Evolutionary conservation across 2,888 invertebrate species (phyloP).

Genomic region (Heliconius aoede): DNA sequence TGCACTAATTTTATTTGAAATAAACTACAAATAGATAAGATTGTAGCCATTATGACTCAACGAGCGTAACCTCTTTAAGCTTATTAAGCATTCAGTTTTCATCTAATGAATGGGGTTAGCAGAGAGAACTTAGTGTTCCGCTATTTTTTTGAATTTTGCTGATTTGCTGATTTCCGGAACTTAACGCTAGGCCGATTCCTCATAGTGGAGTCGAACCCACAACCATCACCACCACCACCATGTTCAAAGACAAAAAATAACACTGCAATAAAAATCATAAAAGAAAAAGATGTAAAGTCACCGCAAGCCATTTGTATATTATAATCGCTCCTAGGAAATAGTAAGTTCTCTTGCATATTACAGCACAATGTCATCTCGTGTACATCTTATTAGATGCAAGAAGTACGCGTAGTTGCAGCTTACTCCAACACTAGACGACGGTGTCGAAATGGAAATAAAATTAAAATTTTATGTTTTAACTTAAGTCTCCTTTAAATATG

Average conservation of each 20-base stretch:
- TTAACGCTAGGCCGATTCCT: no score
- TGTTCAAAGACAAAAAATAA: background rate
- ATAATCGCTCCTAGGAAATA: slow-evolving; percentile 17
- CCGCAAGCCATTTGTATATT: background rate
- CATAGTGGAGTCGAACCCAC: no score
- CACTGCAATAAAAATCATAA: background rate
- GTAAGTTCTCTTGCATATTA: slow-evolving; percentile 1
- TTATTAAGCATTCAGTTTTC: no score
- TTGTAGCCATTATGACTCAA: no score
- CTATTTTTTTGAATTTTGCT: no score
- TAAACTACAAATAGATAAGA: no score
- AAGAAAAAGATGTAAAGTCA: background rate
- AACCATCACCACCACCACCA: no score
- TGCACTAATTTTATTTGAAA: no score
- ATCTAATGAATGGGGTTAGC: no score
- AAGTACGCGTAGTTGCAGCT: slow-evolving; percentile 9
- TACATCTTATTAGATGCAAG: slow-evolving; percentile 16
- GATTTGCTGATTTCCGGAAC: no score
- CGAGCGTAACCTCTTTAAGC: no score
- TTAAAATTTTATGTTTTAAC: background rate
- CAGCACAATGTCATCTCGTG: slow-evolving; percentile 10
- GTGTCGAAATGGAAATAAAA: slow-evolving; percentile 4
- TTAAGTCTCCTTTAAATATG: background rate
- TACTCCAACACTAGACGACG: slow-evolving; percentile 14
- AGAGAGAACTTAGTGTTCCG: no score